Evolutionary conservation across 2,113 vertebrate genomes (phyloP), one percentile per base, ranked within the genome.

Genomic region (Eolophus roseicapilla): DNA sequence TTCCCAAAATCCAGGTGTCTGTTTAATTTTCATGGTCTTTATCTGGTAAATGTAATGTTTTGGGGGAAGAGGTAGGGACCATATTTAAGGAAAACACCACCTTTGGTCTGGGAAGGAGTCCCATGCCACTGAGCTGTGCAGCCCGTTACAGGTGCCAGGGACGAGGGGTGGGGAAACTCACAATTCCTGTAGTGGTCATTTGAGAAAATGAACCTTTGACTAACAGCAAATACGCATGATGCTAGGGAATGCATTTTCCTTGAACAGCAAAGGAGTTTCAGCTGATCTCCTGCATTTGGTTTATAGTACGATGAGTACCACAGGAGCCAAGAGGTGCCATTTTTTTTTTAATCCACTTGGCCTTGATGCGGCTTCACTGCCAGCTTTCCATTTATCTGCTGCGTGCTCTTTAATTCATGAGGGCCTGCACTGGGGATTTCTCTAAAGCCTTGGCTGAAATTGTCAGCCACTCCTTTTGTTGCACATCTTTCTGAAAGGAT

Each of bases 361-460:
- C 87, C 89, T 69, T 94, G 89, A 76, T 80, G 31, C 91, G 60
- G 71, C 97, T 95, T 96, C 67, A n/a, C 37, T 91, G 75, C 82
- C 81, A 93, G 62, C 65, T 87, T 95, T 88, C 86, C 87, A 77
- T 87, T 93, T 94, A 62, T 91, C 82, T 87, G 44, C 77, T 91
- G 68, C 7, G 0, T 85, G 59, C 59, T 96, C 73, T 97, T 95
- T 92, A 95, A 95, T 95, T 95, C 92, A 88, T 86, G 91, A 92
- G 69, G 46, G 68, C 35, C 47, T 75, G 60, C 93, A 50, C 85
- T 75, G 65, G 93, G 81, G 82, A 95, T 96, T 95, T 84, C 91
- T 95, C 89, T 93, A 90, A 93, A 96, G 83, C 86, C 92, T 84
- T 87, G 55, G 64, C 78, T 95, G 90, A 91, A 93, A 86, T 92